These are phyloP conservation scores for Bujurquina vittata DNA, from an alignment of 2,113 vertebrate genomes.

Conservation along the genomic window DNA sequence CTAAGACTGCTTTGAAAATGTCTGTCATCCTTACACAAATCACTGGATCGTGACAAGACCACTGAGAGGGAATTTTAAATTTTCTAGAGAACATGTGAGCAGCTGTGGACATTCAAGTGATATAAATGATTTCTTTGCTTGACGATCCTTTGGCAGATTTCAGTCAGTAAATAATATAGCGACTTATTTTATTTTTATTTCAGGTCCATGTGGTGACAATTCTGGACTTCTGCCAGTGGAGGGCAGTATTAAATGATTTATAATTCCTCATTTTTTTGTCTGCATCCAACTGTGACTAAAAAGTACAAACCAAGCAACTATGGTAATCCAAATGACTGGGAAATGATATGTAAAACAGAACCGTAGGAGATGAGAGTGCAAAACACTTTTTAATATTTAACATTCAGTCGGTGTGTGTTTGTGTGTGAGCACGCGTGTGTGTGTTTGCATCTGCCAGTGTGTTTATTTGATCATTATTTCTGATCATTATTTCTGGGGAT, in stretches of 20 bases:
- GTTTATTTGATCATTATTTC: constrained; percentile 61
- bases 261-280: not conserved
- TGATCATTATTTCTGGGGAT: constrained; percentile 48
- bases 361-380: constrained; percentile 13
- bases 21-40: not conserved
- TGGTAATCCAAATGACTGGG: constrained; percentile 8
- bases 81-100: not conserved
- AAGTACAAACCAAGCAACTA: constrained; percentile 28
- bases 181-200: not conserved
- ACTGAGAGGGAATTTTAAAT: not conserved
- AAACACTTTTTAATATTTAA: constrained; percentile 49
- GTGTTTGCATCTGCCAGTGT: constrained; percentile 5
- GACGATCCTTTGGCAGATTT: not conserved
- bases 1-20: not conserved
- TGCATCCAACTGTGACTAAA: constrained; percentile 34
- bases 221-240: constrained; percentile 64
- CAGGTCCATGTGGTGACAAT: not conserved
- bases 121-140: not conserved
- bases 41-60: not conserved
- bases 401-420: constrained; percentile 12
- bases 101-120: not conserved
- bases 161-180: not conserved
- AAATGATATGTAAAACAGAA: constrained; percentile 30
- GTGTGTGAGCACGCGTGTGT: not conserved
- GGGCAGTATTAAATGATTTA: constrained; percentile 71